Base-by-base conservation (phyloP, 1,140 invertebrate species). In the Augochlora pura region DNA sequence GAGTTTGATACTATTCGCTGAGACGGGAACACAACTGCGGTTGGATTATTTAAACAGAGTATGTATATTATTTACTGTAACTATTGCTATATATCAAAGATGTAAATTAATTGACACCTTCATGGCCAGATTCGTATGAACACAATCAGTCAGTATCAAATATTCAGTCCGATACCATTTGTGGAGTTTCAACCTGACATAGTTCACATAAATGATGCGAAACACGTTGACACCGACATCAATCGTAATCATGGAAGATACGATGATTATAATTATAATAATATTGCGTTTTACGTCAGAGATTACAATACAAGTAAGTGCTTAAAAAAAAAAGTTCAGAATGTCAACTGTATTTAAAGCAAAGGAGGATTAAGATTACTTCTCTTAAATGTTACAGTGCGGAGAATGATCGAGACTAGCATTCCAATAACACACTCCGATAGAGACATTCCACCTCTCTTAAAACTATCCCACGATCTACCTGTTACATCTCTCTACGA, bases 21-120 rank as follows among this genome's bases (percentile, higher is more conserved):
- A 95, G 80, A 94, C 94, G 23, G 94, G 94, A 81, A 94, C 96
- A 91, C 95, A 96, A 86, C 93, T 98, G 67, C 95, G 95, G 73
- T 88, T 94, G 57, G 97, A 98, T 88, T 98, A 97, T 91, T 94
- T 98, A 23, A 99, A 98, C 86, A 94, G 96, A 85, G 96, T 97
- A 65, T 9, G 38, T 63, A 32, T 21, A 23, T 14, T 38, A 23
- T 9, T 62, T 49, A 59, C 9, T 12, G 39, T 32, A 49, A 71
- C 27, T 77, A 32, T 7, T 76, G 2, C 39, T 72, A 57, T 18
- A 71, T 75, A 6, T 18, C 32, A 32, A 46, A 10, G 9, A 3
- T 32, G 1, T 1, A 74, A 60, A 69, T 63, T 79, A 60, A 78
- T 52, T 70, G 1, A 60, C 52, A 27, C 52, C 46, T 27, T 83